Evolutionary conservation across 2,888 invertebrate species (phyloP).

Genomic region (Sarcophaga rosellei): DNA sequence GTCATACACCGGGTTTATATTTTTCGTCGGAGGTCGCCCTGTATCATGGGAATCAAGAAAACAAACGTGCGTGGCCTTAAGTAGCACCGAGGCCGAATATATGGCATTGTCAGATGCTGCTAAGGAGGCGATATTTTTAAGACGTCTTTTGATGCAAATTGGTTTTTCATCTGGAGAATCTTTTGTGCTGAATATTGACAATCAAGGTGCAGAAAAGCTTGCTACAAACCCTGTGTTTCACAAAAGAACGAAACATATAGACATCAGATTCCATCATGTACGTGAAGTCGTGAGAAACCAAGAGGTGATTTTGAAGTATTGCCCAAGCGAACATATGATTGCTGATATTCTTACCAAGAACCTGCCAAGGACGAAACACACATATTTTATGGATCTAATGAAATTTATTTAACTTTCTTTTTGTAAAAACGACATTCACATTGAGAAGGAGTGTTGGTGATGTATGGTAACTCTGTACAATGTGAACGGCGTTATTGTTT

Average conservation of each 20-base stretch:
- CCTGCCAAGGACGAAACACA: slow-evolving; percentile 9
- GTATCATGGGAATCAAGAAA: slow-evolving; percentile 35
- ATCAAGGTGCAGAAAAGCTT: slow-evolving; percentile 26
- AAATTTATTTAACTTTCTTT: background rate
- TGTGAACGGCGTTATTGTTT: too few species aligned
- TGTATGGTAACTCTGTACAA: too few species aligned
- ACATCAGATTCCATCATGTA: slow-evolving; percentile 19
- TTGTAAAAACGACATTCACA: background rate
- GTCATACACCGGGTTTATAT: slow-evolving; percentile 23
- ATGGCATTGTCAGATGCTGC: slow-evolving; percentile 16
- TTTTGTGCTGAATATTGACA: slow-evolving; percentile 5
- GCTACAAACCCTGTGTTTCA: slow-evolving; percentile 31
- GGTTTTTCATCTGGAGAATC: background rate
- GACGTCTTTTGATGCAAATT: slow-evolving; percentile 1
- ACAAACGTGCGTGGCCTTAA: slow-evolving; percentile 39
- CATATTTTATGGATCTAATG: slow-evolving; percentile 8
- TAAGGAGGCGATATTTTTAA: background rate
- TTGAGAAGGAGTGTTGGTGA: too few species aligned
- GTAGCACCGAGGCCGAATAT: slow-evolving; percentile 45
- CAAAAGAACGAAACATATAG: slow-evolving; percentile 11
- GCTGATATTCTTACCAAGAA: slow-evolving; percentile 30
- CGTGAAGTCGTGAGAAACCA: background rate
- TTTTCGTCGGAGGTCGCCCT: slow-evolving; percentile 12
- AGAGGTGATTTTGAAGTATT: background rate
- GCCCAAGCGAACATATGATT: slow-evolving; percentile 11